Evolutionary conservation across 2,888 invertebrate genomes (phyloP).

Genomic region (Eledona agricola): DNA sequence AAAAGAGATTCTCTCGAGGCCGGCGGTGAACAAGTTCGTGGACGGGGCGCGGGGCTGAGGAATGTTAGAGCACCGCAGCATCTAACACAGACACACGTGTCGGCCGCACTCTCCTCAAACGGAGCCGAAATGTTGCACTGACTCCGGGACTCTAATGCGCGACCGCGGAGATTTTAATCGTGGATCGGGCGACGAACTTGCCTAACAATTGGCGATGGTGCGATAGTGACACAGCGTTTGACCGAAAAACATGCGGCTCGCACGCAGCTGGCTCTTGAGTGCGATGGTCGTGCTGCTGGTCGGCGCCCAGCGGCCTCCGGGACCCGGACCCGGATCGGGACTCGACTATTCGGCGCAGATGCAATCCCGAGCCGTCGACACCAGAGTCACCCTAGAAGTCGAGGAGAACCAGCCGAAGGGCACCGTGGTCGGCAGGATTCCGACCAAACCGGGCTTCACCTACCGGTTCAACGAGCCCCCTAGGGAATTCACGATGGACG

Average conservation of each 20-base stretch:
- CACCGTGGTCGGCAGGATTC: slow-evolving; percentile 86
- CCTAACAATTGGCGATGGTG: slow-evolving; percentile 35
- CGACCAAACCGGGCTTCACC: slow-evolving; percentile 85
- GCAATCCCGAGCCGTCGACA: slow-evolving; percentile 90
- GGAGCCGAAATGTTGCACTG: slow-evolving; percentile 53
- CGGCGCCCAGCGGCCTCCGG: slow-evolving; percentile 52
- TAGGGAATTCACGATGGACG: slow-evolving; percentile 84
- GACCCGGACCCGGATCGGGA: slow-evolving; percentile 59
- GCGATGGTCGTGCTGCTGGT: slow-evolving; percentile 51
- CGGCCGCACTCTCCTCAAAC: slow-evolving; percentile 51
- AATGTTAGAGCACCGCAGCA: slow-evolving; percentile 62
- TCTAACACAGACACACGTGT: slow-evolving; percentile 59
- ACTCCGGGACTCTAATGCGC: slow-evolving; percentile 37
- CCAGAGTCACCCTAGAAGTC: slow-evolving; percentile 85
- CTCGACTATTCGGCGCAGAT: slow-evolving; percentile 68
- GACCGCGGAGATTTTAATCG: slow-evolving; percentile 44
- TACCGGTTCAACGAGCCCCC: slow-evolving; percentile 94
- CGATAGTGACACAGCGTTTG: slow-evolving; percentile 36
- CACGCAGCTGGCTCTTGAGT: slow-evolving; percentile 49
- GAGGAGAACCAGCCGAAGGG: slow-evolving; percentile 86
- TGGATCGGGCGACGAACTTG: slow-evolving; percentile 43
- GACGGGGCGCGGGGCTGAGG: slow-evolving; percentile 60
- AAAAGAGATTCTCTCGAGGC: slow-evolving; percentile 58
- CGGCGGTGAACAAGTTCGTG: slow-evolving; percentile 58
- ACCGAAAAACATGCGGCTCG: slow-evolving; percentile 47